Evolutionary conservation across 2,113 vertebrate genomes (phyloP).

Genomic region (Rhombomys opimus): DNA sequence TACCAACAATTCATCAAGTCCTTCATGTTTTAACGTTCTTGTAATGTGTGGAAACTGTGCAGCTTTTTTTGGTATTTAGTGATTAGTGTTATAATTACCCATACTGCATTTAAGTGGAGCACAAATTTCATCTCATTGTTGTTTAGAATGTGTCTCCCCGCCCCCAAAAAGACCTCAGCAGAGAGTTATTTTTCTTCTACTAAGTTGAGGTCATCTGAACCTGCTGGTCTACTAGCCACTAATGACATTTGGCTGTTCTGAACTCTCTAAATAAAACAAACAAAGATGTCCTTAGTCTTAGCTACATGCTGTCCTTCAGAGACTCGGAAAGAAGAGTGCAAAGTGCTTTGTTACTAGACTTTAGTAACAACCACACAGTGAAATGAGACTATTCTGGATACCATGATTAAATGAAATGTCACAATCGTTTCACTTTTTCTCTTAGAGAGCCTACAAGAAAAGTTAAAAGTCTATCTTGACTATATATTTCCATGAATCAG

Average conservation of each 20-base stretch:
- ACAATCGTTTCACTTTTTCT: neutral
- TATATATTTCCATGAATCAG: neutral
- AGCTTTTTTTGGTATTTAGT: neutral
- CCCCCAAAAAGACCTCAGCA: neutral
- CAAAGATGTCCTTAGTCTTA: neutral
- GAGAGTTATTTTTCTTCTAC: neutral
- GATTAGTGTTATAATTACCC: neutral
- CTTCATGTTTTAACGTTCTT: neutral
- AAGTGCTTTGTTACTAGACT: neutral
- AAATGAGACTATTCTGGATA: neutral
- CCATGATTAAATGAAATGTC: neutral
- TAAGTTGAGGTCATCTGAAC: neutral
- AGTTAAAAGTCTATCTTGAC: neutral
- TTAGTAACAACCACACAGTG: too few species aligned
- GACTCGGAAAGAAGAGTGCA: neutral
- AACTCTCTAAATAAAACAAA: neutral
- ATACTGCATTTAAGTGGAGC: neutral
- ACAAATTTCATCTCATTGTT: neutral
- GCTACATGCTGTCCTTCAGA: too few species aligned
- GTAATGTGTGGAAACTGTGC: neutral
- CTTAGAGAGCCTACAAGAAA: neutral
- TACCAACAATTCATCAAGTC: neutral
- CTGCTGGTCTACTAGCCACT: neutral
- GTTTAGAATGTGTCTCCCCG: neutral
- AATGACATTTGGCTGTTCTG: neutral